A percentile compares a stretch with the other conserved stretches of the same genome.
Conservation (phyloP, 2,797 vertebrate genomes). For the Chelon auratus region DNA sequence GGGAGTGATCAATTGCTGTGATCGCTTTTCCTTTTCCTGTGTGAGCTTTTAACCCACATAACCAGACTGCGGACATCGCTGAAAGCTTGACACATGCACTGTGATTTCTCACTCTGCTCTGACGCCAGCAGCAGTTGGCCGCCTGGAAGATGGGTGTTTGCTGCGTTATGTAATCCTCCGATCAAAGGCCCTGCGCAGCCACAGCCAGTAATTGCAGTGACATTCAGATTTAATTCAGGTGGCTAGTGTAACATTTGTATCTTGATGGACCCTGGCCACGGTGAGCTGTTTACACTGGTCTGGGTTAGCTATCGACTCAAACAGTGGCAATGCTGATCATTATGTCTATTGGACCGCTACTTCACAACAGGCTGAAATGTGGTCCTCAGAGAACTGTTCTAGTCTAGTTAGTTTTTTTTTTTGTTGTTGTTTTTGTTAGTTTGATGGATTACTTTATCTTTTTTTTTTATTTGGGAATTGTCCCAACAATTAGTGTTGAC, state of each 20-base stretch:
- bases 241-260: neutral
- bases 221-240: neutral
- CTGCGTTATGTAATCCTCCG: neutral
- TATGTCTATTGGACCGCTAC: neutral
- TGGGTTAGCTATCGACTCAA: too few species aligned
- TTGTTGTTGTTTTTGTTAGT: neutral
- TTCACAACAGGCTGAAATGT: neutral
- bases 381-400: neutral
- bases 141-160: neutral
- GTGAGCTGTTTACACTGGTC: neutral
- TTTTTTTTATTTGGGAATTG: neutral
- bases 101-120: conserved; percentile 18
- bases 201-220: neutral
- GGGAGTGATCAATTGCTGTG: conserved; percentile 50
- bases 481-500: neutral
- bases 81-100: conserved; percentile 4
- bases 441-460: neutral
- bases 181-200: neutral
- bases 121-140: conserved; percentile 4
- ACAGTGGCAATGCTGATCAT: neutral
- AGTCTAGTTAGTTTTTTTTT: neutral
- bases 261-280: neutral
- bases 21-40: conserved; percentile 42
- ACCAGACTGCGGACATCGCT: conserved; percentile 1
- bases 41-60: conserved; percentile 59